phyloP scores from a whole-genome alignment of 1,140 invertebrate genomes.

The Brachionus manjavacas region DNA sequence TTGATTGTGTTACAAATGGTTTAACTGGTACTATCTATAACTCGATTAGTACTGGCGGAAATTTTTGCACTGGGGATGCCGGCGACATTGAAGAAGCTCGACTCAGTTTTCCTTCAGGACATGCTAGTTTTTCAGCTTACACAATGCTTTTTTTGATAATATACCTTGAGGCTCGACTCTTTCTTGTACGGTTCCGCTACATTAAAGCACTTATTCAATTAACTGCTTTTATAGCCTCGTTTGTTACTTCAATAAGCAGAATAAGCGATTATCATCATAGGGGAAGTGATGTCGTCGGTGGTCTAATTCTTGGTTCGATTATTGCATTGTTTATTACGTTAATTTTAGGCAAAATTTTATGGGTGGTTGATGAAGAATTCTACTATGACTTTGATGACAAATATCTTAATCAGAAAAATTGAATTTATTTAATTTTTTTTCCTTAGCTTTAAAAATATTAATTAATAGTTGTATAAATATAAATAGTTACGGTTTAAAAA shows the following conservation, averaged over 20 bases:
- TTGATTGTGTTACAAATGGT: conserved; percentile 44
- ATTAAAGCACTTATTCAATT: conserved; percentile 33
- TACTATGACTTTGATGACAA: conserved; percentile 39
- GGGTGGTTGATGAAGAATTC: neutral
- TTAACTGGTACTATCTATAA: conserved; percentile 19
- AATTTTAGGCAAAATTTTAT: neutral
- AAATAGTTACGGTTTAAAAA: too few relatives aligned
- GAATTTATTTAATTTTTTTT: neutral
- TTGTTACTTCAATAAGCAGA: conserved; percentile 61
- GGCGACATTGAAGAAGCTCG: conserved; percentile 48
- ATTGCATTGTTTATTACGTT: conserved; percentile 58
- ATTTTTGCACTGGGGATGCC: conserved; percentile 48
- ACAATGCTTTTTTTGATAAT: conserved; percentile 54
- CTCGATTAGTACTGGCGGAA: conserved; percentile 56
- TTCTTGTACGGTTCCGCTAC: neutral
- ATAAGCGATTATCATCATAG: conserved; percentile 94
- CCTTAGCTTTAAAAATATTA: too few relatives aligned
- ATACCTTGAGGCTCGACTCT: conserved; percentile 22
- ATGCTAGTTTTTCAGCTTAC: conserved; percentile 61
- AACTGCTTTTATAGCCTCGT: neutral
- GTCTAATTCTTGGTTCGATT: conserved; percentile 63
- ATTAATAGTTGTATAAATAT: too few relatives aligned
- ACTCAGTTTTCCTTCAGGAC: conserved; percentile 63
- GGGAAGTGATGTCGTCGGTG: conserved; percentile 76
- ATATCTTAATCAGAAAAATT: neutral